Base-by-base conservation (phyloP, 2,797 vertebrate species). In the Alectoris magna region DNA sequence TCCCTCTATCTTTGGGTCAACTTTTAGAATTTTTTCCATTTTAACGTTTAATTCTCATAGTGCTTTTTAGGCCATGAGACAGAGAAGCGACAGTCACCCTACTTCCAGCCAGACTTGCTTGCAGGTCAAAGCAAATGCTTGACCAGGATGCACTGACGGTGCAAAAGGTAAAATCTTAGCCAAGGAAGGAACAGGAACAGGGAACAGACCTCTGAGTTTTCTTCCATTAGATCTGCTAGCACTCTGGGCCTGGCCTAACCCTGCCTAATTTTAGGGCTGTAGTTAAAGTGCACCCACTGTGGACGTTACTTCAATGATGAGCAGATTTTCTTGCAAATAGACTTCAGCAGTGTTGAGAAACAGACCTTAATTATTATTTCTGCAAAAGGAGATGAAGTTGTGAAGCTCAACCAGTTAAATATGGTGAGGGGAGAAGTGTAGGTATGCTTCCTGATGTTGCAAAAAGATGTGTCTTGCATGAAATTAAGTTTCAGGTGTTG, bases 1-100 rank as follows among this genome's bases (percentile, higher is more conserved):
- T 48, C 19, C 73, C 63, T 55, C 0, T 1, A 46, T 16, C 43
- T 67, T 58, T 46, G 26, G 2, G 2, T 22, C 2, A 1, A 23
- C 18, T 43, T 56, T 46, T 74, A 29, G 8, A 86, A 36, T 56
- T 69, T 66, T 18, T 82, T 71, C 23, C 43, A 0, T 46, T 84
- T 78, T 71, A 39, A 18, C 7, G n/a, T 56, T 39, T 72, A 38
- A 16, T 44, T 74, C 90, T 49, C 36, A 38, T 51, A 26, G 24
- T 16, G 8, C 7, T 19, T 83, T 15, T 71, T 60, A 67, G 18
- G 23, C 34, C 26, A 5, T 0, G 0, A 63, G 69, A 53, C 55
- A 64, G 48, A 49, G 19, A 22, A 89, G 18, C 27, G 72, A 34
- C 53, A 51, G 21, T 46, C 19, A 21, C n/a, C 15, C 2, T 8